Evolutionary conservation across 2,888 invertebrate species (phyloP).

Genomic region (Asteroscopus sphinx): DNA sequence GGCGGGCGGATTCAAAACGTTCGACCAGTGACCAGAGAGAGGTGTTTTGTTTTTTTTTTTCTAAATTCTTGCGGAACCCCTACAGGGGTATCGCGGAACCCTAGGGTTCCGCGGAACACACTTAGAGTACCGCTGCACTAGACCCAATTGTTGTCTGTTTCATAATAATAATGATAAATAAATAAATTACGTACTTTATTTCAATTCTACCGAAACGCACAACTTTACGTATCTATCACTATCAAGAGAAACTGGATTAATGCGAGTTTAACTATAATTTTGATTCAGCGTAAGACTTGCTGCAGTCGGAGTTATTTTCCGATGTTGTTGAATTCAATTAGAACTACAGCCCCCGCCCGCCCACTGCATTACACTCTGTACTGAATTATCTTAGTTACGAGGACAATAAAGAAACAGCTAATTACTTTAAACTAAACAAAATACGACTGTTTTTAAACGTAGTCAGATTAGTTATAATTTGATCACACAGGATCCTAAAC

Average conservation of each 20-base stretch:
- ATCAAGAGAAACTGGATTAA: slow-evolving; percentile 15
- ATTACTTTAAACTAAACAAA: slow-evolving; percentile 73
- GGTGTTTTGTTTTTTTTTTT: too few species aligned
- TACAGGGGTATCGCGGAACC: too few species aligned
- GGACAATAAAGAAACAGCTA: slow-evolving; percentile 69
- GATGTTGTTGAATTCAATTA: slow-evolving; percentile 77
- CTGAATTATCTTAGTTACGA: slow-evolving; percentile 77
- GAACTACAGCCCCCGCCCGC: slow-evolving; percentile 52
- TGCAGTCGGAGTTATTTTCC: slow-evolving; percentile 69
- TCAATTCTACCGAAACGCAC: slow-evolving; percentile 17
- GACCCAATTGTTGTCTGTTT: too few species aligned
- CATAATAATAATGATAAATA: too few species aligned
- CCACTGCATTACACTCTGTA: slow-evolving; percentile 64
- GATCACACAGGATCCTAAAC: slow-evolving; percentile 11
- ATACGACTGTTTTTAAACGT: slow-evolving; percentile 48
- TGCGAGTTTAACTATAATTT: slow-evolving; percentile 25
- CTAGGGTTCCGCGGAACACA: too few species aligned
- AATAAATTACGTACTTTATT: background rate
- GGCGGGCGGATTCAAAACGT: too few species aligned
- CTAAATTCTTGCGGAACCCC: too few species aligned
- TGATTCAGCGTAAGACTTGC: slow-evolving; percentile 61
- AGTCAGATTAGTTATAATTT: slow-evolving; percentile 41
- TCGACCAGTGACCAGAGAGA: too few species aligned
- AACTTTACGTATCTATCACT: slow-evolving; percentile 30
- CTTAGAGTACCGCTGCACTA: too few species aligned